Percentiles rank a stretch among this genome's conserved stretches.
phyloP scores from a whole-genome alignment of 1,140 invertebrate genomes.

The Orius insidiosus region DNA sequence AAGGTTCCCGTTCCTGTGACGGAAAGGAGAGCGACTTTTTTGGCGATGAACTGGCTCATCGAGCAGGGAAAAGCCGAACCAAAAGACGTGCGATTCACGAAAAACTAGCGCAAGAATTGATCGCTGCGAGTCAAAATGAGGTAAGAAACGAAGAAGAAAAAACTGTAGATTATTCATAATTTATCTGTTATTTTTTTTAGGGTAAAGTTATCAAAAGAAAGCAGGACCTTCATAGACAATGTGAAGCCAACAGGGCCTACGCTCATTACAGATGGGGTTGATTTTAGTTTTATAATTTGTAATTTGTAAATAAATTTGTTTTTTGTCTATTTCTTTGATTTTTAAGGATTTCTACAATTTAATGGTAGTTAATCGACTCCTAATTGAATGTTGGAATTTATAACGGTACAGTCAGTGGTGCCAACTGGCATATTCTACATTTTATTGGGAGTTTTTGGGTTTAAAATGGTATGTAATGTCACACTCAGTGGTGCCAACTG shows the following conservation, averaged over 20 bases:
- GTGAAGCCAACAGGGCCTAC: conserved; percentile 78
- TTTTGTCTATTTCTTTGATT: no score
- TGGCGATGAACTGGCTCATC: conserved; percentile 75
- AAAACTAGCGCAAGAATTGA: conserved; percentile 49
- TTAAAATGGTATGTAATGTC: no score
- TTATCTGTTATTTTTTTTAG: conserved; percentile 23
- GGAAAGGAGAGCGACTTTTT: conserved; percentile 44
- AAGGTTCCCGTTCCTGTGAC: conserved; percentile 69
- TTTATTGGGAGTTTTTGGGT: no score
- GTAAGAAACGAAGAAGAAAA: conserved; percentile 19
- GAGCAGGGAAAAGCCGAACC: conserved; percentile 50
- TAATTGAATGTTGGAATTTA: no score
- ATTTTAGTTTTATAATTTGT: conserved; percentile 17
- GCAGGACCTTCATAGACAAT: conserved; percentile 70
- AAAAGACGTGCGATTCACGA: conserved; percentile 30
- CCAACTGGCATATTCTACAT: no score
- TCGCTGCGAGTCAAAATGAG: conserved; percentile 50
- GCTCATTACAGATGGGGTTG: conserved; percentile 76
- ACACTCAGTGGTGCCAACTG: no score
- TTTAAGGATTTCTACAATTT: no score
- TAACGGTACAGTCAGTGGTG: no score
- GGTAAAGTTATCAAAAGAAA: conserved; percentile 66
- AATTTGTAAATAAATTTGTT: no score
- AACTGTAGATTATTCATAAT: neutral
- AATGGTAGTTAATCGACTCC: no score